Base-by-base conservation (phyloP, 2,888 invertebrate genomes). In the Hylaea fasciaria region DNA sequence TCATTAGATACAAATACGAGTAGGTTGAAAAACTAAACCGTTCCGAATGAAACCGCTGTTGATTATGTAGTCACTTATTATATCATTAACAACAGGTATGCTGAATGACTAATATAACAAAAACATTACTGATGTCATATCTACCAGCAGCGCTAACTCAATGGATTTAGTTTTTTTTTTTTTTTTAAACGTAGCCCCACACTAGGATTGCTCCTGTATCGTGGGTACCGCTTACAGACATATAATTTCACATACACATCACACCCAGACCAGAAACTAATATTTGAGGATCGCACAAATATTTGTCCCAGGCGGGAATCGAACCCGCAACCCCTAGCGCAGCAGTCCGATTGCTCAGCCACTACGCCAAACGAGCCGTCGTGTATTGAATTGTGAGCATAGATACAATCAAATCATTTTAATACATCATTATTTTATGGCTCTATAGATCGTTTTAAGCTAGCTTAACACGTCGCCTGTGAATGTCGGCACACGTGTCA, bases 121-220 rank as follows among this genome's bases (percentile, higher is more conserved):
- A 78, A 78, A 78, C 75, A 80, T 69, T 68, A 68, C 69, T 80
- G 78, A 81, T 78, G 76, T 74, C 80, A 78, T 77, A 55, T n/a
- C n/a, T n/a, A n/a, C n/a, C n/a, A n/a, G n/a, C n/a, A n/a, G n/a
- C n/a, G n/a, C n/a, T n/a, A n/a, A n/a, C n/a, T n/a, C n/a, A n/a
- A n/a, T n/a, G n/a, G n/a, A n/a, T n/a, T n/a, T n/a, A n/a, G n/a
- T n/a, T n/a, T n/a, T n/a, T n/a, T n/a, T n/a, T n/a, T n/a, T n/a
- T n/a, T n/a, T n/a, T n/a, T n/a, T n/a, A n/a, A n/a, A n/a, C n/a
- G n/a, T n/a, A n/a, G n/a, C n/a, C n/a, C n/a, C n/a, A n/a, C n/a
- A n/a, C n/a, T n/a, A n/a, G n/a, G n/a, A n/a, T n/a, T n/a, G n/a
- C n/a, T n/a, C n/a, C n/a, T n/a, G n/a, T n/a, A n/a, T n/a, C n/a